Conservation (phyloP, 2,797 vertebrate genomes). For the Gobio occitaniae region DNA sequence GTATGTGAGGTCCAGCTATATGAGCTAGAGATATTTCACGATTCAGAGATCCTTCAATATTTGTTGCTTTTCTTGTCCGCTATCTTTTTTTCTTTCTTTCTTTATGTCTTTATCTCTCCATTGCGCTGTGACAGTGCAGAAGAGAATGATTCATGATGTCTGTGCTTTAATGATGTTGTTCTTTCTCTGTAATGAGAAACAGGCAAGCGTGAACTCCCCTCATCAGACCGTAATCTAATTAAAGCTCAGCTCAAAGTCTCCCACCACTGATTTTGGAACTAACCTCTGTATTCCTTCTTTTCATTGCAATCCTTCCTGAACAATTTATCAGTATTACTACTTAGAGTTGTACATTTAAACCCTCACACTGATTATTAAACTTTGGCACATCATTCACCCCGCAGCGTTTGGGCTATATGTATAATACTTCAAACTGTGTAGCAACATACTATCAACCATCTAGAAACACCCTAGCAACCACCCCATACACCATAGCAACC, state of each 20-base stretch:
- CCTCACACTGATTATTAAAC: not conserved
- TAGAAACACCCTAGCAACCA: not conserved
- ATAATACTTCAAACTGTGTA: not conserved
- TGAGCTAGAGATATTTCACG: not conserved
- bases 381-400: not conserved
- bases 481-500: not conserved
- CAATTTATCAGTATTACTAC: not conserved
- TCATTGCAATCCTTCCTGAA: not conserved
- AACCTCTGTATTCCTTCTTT: not conserved
- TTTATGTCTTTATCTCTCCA: slow-evolving; percentile 3
- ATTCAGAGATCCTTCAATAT: slow-evolving; percentile 12
- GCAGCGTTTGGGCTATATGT: not conserved
- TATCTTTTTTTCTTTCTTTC: not conserved
- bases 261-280: not conserved
- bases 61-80: slow-evolving; percentile 10
- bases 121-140: not conserved
- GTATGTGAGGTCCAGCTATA: not conserved
- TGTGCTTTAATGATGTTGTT: slow-evolving; percentile 37
- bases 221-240: slow-evolving; percentile 33
- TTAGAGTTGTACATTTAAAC: not conserved
- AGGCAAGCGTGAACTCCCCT: not conserved
- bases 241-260: slow-evolving; percentile 9
- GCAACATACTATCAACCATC: not conserved
- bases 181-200: slow-evolving; percentile 19
- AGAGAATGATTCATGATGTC: slow-evolving; percentile 30